A percentile compares a stretch with the other conserved stretches of the same genome.
phyloP scores from a whole-genome alignment of 2,888 invertebrate species.

The Blastobasis adustella region DNA sequence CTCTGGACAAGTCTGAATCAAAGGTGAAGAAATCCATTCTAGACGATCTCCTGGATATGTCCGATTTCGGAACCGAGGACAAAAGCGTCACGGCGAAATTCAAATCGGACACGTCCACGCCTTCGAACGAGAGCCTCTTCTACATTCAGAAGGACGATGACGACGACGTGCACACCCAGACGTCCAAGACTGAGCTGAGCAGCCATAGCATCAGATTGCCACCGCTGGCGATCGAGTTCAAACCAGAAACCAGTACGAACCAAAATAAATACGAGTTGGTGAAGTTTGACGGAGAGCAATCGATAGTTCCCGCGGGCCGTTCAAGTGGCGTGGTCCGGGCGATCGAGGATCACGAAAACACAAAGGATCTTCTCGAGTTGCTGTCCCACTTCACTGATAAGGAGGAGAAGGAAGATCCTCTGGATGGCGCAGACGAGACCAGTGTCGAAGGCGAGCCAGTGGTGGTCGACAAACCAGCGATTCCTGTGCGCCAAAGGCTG shows the following conservation, averaged over 20 bases:
- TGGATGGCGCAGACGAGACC: slow-evolving; percentile 4
- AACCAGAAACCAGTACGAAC: slow-evolving; percentile 9
- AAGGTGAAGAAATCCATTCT: slow-evolving; percentile 27
- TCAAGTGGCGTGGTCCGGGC: too few relatives aligned
- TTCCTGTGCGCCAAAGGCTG: slow-evolving; percentile 19
- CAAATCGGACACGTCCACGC: slow-evolving; percentile 3
- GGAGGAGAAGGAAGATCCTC: slow-evolving; percentile 10
- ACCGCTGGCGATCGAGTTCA: slow-evolving; percentile 16
- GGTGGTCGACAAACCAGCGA: neutral
- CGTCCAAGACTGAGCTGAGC: slow-evolving; percentile 1
- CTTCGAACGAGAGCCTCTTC: slow-evolving; percentile 29
- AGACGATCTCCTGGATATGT: slow-evolving; percentile 41
- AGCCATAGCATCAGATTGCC: neutral
- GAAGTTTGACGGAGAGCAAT: too few relatives aligned
- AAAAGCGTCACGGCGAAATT: slow-evolving; percentile 16
- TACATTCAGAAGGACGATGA: slow-evolving; percentile 30
- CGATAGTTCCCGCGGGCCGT: too few relatives aligned
- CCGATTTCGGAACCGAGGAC: slow-evolving; percentile 20
- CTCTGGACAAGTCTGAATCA: neutral
- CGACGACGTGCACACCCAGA: slow-evolving; percentile 17
- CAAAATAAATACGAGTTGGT: too few relatives aligned
- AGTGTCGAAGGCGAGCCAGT: neutral
- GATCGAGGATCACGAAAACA: slow-evolving; percentile 28
- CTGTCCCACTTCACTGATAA: slow-evolving; percentile 45
- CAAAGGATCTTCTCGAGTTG: slow-evolving; percentile 48